Base-by-base conservation (phyloP, 2,797 vertebrate species). In the Danio tinwini region DNA sequence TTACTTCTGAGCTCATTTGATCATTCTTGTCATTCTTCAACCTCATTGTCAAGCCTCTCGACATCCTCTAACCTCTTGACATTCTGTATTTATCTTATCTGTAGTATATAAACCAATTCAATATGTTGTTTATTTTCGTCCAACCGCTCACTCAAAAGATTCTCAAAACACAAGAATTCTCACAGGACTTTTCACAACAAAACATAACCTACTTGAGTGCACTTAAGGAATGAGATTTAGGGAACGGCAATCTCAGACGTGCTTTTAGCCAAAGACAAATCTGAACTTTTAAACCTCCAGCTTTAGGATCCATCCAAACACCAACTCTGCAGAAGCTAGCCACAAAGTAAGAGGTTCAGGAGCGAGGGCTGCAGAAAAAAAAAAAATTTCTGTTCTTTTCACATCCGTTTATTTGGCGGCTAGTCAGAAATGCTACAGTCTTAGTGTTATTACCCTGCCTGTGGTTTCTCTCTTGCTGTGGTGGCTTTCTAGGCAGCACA, bases 361-460 rank as follows among this genome's bases (percentile, higher is more conserved):
- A 69, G 44, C 5, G 65, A 58, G 37, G 59, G 64, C 39, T 74
- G 52, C 55, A 74, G 81, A 71, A 86, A 81, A 82, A 71, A 79
- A 68, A 45, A 29, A 29, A 3, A n/a, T 40, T 72, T 58, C 56
- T 83, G 42, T 53, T 65, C 37, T 81, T 85, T 83, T 81, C 42
- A 70, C 64, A 74, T 82, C 72, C 55, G 53, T 81, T 81, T 83
- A 73, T 79, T 84, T 83, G 80, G 83, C 68, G 12, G 78, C 29
- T 40, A 11, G 64, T 81, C 75, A 85, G 76, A 82, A 84, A 81
- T 76, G 29, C 71, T 75, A 58, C 58, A 85, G 78, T 68, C 74
- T 80, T 58, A 59, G 78, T 75, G 81, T 81, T 81, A 76, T 81
- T 76, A 69, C 47, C 61, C 61, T 62, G 67, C 45, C 67, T 85